Percentiles rank a stretch among this genome's conserved stretches.
These are phyloP conservation scores for Dasypogon diadema DNA, from an alignment of 2,888 invertebrate genomes.

Conservation along the genomic window DNA sequence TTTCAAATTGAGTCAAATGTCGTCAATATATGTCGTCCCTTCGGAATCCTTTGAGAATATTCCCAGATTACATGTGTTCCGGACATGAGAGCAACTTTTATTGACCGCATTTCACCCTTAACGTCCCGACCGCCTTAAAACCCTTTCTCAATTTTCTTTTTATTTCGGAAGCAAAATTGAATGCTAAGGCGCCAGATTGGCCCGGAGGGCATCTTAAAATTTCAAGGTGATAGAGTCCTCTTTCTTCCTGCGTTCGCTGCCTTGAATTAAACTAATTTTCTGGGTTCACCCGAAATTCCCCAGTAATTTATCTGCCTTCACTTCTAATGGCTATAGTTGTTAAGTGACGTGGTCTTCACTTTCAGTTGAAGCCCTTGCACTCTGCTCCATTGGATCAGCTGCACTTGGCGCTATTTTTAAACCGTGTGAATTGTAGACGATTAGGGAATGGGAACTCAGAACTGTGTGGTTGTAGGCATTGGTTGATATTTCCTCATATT, in stretches of 20 bases:
- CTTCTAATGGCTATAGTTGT: background rate
- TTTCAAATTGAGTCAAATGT: conserved; percentile 57
- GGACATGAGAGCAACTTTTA: conserved; percentile 51
- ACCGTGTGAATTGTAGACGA: conserved; percentile 53
- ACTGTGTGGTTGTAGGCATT: background rate
- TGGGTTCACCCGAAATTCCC: conserved; percentile 6
- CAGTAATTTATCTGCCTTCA: conserved; percentile 5
- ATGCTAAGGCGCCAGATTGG: conserved; percentile 50
- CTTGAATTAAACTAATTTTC: conserved; percentile 32
- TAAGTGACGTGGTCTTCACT: background rate
- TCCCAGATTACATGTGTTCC: conserved; percentile 55
- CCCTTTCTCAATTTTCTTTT: conserved; percentile 30
- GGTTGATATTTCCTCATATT: conserved; percentile 5
- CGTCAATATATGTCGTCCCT: conserved; percentile 56
- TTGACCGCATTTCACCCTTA: conserved; percentile 52
- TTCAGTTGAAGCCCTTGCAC: conserved; percentile 2
- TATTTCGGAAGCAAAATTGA: conserved; percentile 48
- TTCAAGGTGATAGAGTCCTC: conserved; percentile 31
- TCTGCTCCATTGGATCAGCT: background rate
- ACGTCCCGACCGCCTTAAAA: conserved; percentile 22
- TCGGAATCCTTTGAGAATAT: conserved; percentile 54
- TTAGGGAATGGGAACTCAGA: conserved; percentile 37
- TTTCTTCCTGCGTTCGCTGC: background rate
- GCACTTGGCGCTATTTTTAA: conserved; percentile 41
- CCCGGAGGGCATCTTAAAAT: conserved; percentile 35